phyloP scores from a whole-genome alignment of 2,113 vertebrate genomes.

The Oryzias javanicus region DNA sequence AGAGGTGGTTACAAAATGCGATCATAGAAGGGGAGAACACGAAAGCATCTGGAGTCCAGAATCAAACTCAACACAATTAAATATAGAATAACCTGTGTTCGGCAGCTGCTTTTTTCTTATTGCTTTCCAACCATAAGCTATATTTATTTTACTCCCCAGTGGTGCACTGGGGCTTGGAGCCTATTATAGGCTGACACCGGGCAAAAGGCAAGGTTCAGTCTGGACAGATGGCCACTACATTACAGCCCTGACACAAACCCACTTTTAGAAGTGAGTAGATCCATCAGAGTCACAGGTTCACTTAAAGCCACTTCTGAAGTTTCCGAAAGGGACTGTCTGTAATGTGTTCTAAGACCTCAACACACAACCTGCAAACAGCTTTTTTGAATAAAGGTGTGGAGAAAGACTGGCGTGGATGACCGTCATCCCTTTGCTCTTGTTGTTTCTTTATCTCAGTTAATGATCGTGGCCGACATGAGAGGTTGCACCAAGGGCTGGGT shows the following conservation, averaged over 20 bases:
- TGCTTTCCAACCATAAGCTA: not conserved
- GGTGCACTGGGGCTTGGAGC: not conserved
- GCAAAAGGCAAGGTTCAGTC: not conserved
- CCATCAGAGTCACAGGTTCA: not conserved
- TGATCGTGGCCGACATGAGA: no score
- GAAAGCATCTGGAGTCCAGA: constrained; percentile 20
- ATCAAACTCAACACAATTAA: not conserved
- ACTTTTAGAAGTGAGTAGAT: not conserved
- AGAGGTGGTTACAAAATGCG: constrained; percentile 27
- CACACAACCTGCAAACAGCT: no score
- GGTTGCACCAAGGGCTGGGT: no score
- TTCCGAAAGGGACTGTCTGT: no score
- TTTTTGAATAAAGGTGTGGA: no score
- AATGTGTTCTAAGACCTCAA: no score
- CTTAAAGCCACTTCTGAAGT: no score
- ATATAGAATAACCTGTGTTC: constrained; percentile 2
- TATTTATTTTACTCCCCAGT: not conserved
- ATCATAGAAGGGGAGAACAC: not conserved
- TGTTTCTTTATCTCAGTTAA: no score
- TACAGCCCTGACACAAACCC: not conserved
- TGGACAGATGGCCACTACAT: not conserved
- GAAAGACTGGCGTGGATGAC: no score
- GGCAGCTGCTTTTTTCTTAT: not conserved
- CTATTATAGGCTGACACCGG: not conserved
- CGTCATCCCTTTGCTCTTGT: no score